phyloP scores from a whole-genome alignment of 1,140 invertebrate genomes.

The Orchestia grillus region DNA sequence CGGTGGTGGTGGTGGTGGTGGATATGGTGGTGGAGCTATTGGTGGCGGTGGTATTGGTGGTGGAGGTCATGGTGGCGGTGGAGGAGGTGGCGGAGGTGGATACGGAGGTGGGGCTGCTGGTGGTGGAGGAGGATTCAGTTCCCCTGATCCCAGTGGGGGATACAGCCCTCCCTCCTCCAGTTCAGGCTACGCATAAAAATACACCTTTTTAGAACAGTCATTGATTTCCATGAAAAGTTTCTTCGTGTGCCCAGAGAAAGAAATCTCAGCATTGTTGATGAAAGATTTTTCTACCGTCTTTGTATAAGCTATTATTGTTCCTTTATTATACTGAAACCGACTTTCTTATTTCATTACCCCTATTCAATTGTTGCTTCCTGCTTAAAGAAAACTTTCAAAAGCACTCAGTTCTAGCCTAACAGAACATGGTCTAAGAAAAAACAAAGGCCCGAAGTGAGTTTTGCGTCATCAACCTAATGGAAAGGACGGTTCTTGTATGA shows the following conservation, averaged over 20 bases:
- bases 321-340: slow-evolving; percentile 36
- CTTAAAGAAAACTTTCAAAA: neutral
- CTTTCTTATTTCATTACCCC: neutral
- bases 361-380: neutral
- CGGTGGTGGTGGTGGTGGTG: slow-evolving; percentile 29
- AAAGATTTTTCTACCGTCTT: neutral
- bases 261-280: neutral
- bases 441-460: no score
- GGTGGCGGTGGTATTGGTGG: neutral
- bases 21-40: neutral
- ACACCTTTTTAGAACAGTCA: neutral
- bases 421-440: no score
- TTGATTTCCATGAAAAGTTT: neutral
- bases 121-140: neutral
- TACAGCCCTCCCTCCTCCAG: slow-evolving; percentile 6
- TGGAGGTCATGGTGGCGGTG: slow-evolving; percentile 14
- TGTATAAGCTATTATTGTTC: slow-evolving; percentile 25
- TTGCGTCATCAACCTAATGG: neutral
- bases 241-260: slow-evolving; percentile 9
- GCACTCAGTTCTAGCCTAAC: neutral
- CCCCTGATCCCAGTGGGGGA: neutral
- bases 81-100: slow-evolving; percentile 10
- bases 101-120: neutral
- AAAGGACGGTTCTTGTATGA: neutral
- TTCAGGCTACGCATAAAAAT: slow-evolving; percentile 14